phyloP scores from a whole-genome alignment of 2,797 vertebrate species.

The Sebastes variabilis region DNA sequence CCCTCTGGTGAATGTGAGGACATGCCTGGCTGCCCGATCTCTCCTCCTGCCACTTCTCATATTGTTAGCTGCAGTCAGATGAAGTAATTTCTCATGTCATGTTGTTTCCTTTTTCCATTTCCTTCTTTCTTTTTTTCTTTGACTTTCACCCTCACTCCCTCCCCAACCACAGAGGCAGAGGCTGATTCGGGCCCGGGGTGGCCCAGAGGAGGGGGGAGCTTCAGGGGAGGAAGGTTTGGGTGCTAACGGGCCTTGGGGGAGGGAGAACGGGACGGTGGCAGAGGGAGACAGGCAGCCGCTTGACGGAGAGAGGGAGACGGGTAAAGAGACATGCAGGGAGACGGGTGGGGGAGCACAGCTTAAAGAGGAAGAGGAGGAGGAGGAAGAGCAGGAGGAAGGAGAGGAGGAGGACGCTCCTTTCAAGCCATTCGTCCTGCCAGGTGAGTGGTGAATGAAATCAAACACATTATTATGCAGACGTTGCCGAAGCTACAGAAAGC shows the following conservation, averaged over 20 bases:
- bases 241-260: slow-evolving; percentile 54
- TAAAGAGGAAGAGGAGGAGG: slow-evolving; percentile 79
- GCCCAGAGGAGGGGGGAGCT: slow-evolving; percentile 67
- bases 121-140: neutral
- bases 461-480: neutral
- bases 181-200: slow-evolving; percentile 72
- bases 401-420: slow-evolving; percentile 65
- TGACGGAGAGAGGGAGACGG: slow-evolving; percentile 61
- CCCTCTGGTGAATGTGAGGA: slow-evolving; percentile 30
- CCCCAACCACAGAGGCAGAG: slow-evolving; percentile 78
- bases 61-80: neutral
- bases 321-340: slow-evolving; percentile 38
- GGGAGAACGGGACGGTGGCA: slow-evolving; percentile 71
- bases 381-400: slow-evolving; percentile 69
- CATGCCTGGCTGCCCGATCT: slow-evolving; percentile 29
- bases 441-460: slow-evolving; percentile 52
- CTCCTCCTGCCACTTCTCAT: slow-evolving; percentile 8
- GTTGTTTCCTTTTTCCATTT: neutral
- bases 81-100: slow-evolving; percentile 1
- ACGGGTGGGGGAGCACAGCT: slow-evolving; percentile 34
- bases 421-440: slow-evolving; percentile 78
- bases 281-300: slow-evolving; percentile 67
- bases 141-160: neutral
- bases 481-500: too few species aligned
- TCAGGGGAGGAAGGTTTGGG: slow-evolving; percentile 60